Evolutionary conservation across 2,888 invertebrate genomes (phyloP), one percentile per base, ranked within the genome.

Genomic region (Lymantria dispar): DNA sequence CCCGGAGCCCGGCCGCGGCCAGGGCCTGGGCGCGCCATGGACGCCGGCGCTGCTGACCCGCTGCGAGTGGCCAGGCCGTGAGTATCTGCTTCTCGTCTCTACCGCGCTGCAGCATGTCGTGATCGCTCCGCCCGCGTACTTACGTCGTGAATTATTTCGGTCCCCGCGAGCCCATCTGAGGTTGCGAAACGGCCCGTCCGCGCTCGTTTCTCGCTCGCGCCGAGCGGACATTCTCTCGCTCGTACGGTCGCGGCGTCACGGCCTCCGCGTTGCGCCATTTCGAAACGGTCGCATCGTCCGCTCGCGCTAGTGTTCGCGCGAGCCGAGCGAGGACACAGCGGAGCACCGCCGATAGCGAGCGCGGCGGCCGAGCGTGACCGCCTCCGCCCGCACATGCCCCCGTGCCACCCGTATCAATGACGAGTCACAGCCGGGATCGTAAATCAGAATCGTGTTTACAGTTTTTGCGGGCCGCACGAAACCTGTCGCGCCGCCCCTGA

Each of bases 191-290:
- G 78, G 72, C 70, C 74, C 76, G 65, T 68, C 76, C 80, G 81
- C 83, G 84, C 75, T 83, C 80, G 79, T 77, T 78, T 80, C 79
- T 83, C 83, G 82, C 74, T 67, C 80, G 73, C 81, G 80, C 80
- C 74, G 76, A 79, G 82, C 82, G 84, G 83, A 90, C 90, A 88
- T 90, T 90, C 89, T 90, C 91, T 87, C 87, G 83, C 74, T 76
- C 80, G 80, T 77, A 77, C 83, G 83, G 83, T 84, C 79, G 79
- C 82, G 83, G 85, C 87, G 88, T 87, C 87, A 87, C 87, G 89
- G 89, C 88, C 89, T 85, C 87, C 86, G 83, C 84, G 88, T 86
- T 89, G 87, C 89, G 89, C 89, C 88, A 89, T 87, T 86, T 81
- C 84, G 80, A 77, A 81, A 80, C 83, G 84, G 78, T 79, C 82